Percentiles rank a stretch among this genome's conserved stretches.
phyloP scores from a whole-genome alignment of 2,113 vertebrate genomes.

The Gymnocephalus cernua region DNA sequence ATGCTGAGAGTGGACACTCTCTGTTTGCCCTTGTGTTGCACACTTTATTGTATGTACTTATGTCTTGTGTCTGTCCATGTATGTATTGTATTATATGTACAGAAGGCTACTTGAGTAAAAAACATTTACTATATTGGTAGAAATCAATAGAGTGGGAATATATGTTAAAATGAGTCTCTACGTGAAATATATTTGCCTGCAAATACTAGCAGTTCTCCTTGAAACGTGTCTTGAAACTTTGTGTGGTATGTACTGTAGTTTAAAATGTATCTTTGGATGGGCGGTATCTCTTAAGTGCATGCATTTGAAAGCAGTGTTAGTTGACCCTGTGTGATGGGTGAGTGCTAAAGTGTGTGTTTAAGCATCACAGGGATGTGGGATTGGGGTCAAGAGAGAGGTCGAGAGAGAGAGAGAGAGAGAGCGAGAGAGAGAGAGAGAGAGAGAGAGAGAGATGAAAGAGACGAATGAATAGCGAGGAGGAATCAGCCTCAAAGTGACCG shows the following conservation, averaged over 20 bases:
- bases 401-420: slow-evolving; percentile 43
- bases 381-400: slow-evolving; percentile 58
- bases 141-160: background rate
- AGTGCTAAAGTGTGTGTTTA: slow-evolving; percentile 54
- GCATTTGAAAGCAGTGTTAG: slow-evolving; percentile 41
- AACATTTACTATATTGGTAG: background rate
- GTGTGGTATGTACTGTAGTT: background rate
- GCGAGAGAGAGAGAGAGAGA: slow-evolving; percentile 47
- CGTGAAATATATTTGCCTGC: background rate
- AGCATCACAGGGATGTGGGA: slow-evolving; percentile 55
- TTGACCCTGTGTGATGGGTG: slow-evolving; percentile 41
- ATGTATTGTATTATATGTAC: background rate
- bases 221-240: background rate
- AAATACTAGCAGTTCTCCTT: background rate
- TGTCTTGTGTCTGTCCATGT: too few species aligned
- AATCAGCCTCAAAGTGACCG: slow-evolving; percentile 53
- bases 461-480: slow-evolving; percentile 53
- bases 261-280: slow-evolving; percentile 14
- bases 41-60: too few species aligned
- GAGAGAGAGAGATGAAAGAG: slow-evolving; percentile 39
- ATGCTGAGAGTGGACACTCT: background rate
- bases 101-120: background rate
- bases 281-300: slow-evolving; percentile 42
- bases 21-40: too few species aligned
- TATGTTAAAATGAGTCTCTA: background rate